phyloP scores from a whole-genome alignment of 2,888 invertebrate species.

The Hirtodrosophila alboralis region DNA sequence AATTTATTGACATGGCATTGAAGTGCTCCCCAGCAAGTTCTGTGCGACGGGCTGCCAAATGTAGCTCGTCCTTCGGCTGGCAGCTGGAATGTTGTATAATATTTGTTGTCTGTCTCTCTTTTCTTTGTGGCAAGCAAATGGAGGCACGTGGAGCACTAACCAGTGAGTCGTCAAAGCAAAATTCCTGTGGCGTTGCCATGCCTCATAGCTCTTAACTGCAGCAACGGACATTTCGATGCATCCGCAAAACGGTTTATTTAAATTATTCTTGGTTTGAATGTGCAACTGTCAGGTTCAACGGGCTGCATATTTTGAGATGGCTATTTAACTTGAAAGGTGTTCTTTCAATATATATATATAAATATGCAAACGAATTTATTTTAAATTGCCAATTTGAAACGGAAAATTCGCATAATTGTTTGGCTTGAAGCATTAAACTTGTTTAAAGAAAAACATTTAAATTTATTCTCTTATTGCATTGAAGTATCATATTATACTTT shows the following conservation, averaged over 20 bases:
- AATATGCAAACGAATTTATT: too few relatives aligned
- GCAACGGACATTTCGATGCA: slow-evolving; percentile 37
- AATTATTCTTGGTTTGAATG: slow-evolving; percentile 26
- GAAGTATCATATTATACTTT: too few relatives aligned
- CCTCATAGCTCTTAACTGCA: slow-evolving; percentile 42
- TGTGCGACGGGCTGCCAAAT: slow-evolving; percentile 48
- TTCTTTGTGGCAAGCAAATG: background rate
- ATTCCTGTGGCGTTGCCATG: slow-evolving; percentile 44
- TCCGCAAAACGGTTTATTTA: slow-evolving; percentile 28
- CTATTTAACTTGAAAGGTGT: background rate
- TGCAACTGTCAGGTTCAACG: slow-evolving; percentile 13
- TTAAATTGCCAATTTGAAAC: too few relatives aligned
- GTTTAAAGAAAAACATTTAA: too few relatives aligned
- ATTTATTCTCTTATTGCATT: too few relatives aligned
- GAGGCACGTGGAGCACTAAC: slow-evolving; percentile 24
- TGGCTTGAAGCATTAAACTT: too few relatives aligned
- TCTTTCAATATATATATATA: too few relatives aligned
- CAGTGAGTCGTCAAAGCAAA: slow-evolving; percentile 58
- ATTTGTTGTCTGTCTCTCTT: slow-evolving; percentile 30
- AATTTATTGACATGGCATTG: slow-evolving; percentile 72
- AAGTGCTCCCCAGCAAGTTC: slow-evolving; percentile 50
- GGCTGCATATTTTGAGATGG: slow-evolving; percentile 6
- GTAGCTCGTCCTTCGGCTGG: slow-evolving; percentile 54
- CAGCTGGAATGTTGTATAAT: slow-evolving; percentile 45
- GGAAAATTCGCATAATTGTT: too few relatives aligned